Conservation (phyloP, 2,113 vertebrate genomes). For the Phoxinus phoxinus region DNA sequence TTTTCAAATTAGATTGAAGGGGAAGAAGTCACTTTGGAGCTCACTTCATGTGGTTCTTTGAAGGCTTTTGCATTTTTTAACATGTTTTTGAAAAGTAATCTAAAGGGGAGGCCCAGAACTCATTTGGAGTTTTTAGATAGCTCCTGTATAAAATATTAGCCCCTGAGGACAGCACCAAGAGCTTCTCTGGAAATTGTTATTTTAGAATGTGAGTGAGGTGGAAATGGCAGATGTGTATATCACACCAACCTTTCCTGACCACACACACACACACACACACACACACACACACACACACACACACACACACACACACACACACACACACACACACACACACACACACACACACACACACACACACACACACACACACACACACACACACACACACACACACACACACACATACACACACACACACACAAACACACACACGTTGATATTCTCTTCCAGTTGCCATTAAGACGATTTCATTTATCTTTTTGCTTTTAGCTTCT, state of each 20-base stretch:
- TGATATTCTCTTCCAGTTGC: constrained; percentile 50
- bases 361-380: constrained; percentile 1
- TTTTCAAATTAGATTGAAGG: constrained; percentile 25
- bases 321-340: constrained; percentile 5
- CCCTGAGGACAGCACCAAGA: constrained; percentile 53
- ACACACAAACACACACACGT: not conserved
- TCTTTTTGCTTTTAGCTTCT: constrained; percentile 64
- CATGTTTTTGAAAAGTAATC: constrained; percentile 65
- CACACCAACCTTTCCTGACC: constrained; percentile 13
- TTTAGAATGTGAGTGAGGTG: constrained; percentile 33
- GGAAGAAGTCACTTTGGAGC: constrained; percentile 42
- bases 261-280: not conserved
- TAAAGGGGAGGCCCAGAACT: constrained; percentile 55
- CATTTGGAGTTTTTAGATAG: constrained; percentile 65
- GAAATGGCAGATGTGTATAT: constrained; percentile 43
- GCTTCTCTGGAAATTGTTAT: constrained; percentile 54
- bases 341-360: constrained; percentile 9
- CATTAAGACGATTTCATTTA: constrained; percentile 63
- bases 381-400: constrained; percentile 17
- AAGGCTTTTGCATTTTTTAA: constrained; percentile 77
- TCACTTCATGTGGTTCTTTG: constrained; percentile 67
- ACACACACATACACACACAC: constrained; percentile 7
- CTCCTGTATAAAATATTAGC: constrained; percentile 71
- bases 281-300: not conserved
- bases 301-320: constrained; percentile 15